A percentile compares a stretch with the other conserved stretches of the same genome.
These are phyloP conservation scores for Girardinichthys multiradiatus DNA, from an alignment of 2,113 vertebrate species.

Conservation along the genomic window DNA sequence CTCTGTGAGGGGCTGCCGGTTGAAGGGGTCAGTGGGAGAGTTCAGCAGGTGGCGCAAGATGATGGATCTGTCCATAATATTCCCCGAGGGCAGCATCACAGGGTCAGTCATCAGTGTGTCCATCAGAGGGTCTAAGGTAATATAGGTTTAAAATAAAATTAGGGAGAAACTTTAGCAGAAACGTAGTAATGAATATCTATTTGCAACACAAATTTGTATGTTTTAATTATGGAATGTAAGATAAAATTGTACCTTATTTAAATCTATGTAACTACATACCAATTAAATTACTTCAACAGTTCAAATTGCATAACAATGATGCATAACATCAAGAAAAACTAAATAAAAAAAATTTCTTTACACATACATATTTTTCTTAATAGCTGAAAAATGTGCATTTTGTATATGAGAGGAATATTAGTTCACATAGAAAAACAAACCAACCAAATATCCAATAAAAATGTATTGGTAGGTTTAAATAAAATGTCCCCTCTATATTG, in stretches of 20 bases:
- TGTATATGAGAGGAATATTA: conserved; percentile 11
- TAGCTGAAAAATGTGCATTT: neutral
- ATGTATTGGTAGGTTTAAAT: neutral
- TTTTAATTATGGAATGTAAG: neutral
- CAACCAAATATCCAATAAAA: conserved; percentile 42
- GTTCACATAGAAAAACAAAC: conserved; percentile 29
- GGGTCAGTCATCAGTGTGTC: conserved; percentile 98
- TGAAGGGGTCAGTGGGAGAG: conserved; percentile 98
- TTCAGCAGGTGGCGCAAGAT: conserved; percentile 96
- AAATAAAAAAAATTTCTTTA: conserved; percentile 2
- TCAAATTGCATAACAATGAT: neutral
- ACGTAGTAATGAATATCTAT: neutral
- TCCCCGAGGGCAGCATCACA: conserved; percentile 93
- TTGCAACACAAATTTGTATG: too few relatives aligned
- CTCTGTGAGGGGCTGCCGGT: conserved; percentile 94
- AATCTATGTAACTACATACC: too few relatives aligned
- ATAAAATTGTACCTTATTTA: too few relatives aligned
- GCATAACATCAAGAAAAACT: neutral
- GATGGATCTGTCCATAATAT: conserved; percentile 96
- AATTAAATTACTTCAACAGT: neutral
- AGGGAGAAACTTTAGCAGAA: neutral
- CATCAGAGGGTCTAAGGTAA: conserved; percentile 91
- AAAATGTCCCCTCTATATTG: conserved; percentile 19
- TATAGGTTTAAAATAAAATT: neutral
- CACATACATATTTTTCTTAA: neutral